These are phyloP conservation scores for Drosophila barbarae DNA, from an alignment of 2,888 invertebrate species.

Conservation along the genomic window DNA sequence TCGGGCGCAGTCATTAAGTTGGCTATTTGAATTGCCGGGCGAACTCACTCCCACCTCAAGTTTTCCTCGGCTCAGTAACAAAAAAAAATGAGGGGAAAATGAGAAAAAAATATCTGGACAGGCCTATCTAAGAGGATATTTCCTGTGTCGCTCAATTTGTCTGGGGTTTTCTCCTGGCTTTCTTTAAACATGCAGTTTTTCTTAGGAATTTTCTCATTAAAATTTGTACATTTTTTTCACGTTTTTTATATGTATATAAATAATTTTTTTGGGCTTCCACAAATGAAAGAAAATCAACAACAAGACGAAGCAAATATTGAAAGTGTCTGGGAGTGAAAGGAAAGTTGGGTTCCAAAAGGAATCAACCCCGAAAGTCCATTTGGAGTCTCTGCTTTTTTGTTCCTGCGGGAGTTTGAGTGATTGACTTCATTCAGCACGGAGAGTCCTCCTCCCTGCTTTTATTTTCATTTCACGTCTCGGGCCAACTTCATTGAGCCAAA, in stretches of 20 bases:
- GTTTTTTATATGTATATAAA: conserved; percentile 3
- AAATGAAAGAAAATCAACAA: conserved; percentile 64
- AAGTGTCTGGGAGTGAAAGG: conserved; percentile 64
- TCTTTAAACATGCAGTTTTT: conserved; percentile 74
- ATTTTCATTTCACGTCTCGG: conserved; percentile 56
- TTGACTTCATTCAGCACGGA: conserved; percentile 59
- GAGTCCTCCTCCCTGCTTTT: conserved; percentile 1
- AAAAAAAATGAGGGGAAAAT: background rate
- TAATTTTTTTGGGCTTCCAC: conserved; percentile 35
- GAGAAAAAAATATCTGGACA: conserved; percentile 26
- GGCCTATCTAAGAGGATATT: conserved; percentile 47
- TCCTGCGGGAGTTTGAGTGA: conserved; percentile 64
- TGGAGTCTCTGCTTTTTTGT: background rate
- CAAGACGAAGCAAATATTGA: conserved; percentile 65
- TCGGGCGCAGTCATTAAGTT: conserved; percentile 72
- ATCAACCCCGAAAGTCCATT: conserved; percentile 47
- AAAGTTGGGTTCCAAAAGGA: conserved; percentile 46
- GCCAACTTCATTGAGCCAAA: conserved; percentile 68
- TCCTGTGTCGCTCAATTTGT: conserved; percentile 56
- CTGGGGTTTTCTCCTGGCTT: conserved; percentile 17
- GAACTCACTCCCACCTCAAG: conserved; percentile 17
- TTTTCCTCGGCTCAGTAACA: background rate
- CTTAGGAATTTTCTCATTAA: conserved; percentile 75
- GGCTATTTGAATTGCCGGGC: conserved; percentile 70
- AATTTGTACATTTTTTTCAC: conserved; percentile 45